Percentiles rank a stretch among this genome's conserved stretches.
These are phyloP conservation scores for Gobius niger DNA, from an alignment of 2,113 vertebrate genomes.

Conservation along the genomic window DNA sequence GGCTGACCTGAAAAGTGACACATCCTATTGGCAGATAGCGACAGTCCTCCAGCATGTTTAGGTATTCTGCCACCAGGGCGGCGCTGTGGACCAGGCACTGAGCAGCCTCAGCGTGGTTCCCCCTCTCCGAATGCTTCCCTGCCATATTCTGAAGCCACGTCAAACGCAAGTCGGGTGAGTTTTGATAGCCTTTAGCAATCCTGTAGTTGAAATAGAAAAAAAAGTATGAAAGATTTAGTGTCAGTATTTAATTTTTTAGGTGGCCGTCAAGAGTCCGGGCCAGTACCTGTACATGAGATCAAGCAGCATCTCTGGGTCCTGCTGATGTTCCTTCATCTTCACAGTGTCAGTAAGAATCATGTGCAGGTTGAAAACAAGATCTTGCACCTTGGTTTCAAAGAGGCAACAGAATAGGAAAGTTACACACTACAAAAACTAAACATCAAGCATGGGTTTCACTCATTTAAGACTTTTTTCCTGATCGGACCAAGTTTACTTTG, in stretches of 20 bases:
- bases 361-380: slow-evolving; percentile 92
- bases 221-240: not conserved
- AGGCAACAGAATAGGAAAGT: not conserved
- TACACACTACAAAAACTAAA: not conserved
- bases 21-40: slow-evolving; percentile 90
- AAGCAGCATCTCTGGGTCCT: slow-evolving; percentile 92
- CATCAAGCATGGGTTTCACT: too few relatives aligned
- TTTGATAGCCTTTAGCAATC: slow-evolving; percentile 94
- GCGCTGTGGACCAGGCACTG: slow-evolving; percentile 91
- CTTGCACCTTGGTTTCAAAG: slow-evolving; percentile 81
- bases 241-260: not conserved
- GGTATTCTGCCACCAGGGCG: slow-evolving; percentile 89
- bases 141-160: slow-evolving; percentile 96
- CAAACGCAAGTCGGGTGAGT: slow-evolving; percentile 87
- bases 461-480: too few relatives aligned
- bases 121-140: slow-evolving; percentile 84
- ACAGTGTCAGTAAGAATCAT: slow-evolving; percentile 95
- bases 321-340: slow-evolving; percentile 94
- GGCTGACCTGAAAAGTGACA: slow-evolving; percentile 88
- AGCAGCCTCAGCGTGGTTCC: slow-evolving; percentile 88
- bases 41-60: slow-evolving; percentile 90
- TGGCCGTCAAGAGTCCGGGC: not conserved
- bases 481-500: too few relatives aligned
- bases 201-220: slow-evolving; percentile 56
- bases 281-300: slow-evolving; percentile 91